phyloP scores from a whole-genome alignment of 2,113 vertebrate genomes.

The Trematocara zebra region DNA sequence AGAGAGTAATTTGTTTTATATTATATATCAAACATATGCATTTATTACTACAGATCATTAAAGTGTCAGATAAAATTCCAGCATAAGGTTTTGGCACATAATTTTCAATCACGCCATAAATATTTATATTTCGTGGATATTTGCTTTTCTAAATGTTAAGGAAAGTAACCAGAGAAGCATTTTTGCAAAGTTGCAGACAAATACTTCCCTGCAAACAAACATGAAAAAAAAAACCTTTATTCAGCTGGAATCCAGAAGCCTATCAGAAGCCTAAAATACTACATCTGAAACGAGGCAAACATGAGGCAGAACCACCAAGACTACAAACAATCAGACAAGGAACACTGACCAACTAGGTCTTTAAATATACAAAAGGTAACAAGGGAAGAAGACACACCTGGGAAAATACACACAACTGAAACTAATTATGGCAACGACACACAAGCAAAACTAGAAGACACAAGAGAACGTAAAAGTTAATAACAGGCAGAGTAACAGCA shows the following conservation, averaged over 20 bases:
- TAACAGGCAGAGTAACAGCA: neutral
- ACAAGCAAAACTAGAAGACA: neutral
- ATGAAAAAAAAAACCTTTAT: neutral
- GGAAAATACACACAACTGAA: neutral
- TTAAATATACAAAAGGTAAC: neutral
- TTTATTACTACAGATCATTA: conserved; percentile 15
- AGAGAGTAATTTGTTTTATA: conserved; percentile 13
- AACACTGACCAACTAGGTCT: neutral
- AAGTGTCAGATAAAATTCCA: conserved; percentile 6
- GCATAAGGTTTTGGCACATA: neutral
- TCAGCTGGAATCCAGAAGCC: neutral
- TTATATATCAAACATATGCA: conserved; percentile 27
- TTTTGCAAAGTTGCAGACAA: neutral
- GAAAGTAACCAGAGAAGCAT: neutral
- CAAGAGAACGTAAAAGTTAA: neutral
- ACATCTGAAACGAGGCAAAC: neutral
- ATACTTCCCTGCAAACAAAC: neutral
- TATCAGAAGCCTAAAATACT: neutral
- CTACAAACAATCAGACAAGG: neutral
- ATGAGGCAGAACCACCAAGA: neutral
- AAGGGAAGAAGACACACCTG: neutral
- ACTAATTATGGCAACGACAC: neutral
- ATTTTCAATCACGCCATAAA: neutral
- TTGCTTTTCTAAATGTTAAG: neutral
- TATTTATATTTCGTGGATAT: neutral